A percentile compares a stretch with the other conserved stretches of the same genome.
phyloP scores from a whole-genome alignment of 2,797 vertebrate species.

The Adelosebastes latens region DNA sequence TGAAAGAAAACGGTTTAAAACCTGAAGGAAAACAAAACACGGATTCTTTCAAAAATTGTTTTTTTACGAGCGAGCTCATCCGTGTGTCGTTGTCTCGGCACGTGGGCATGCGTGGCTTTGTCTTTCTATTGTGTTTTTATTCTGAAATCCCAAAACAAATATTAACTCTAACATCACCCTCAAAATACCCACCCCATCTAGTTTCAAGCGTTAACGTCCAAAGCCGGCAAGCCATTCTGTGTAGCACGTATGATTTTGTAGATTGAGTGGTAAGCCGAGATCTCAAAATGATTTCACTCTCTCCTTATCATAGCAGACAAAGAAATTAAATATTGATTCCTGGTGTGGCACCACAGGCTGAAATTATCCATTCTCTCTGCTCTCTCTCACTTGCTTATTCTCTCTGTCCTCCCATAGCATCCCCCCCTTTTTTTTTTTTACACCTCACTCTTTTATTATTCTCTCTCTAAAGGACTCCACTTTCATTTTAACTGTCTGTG shows the following conservation, averaged over 20 bases:
- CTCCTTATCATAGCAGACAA: conserved; percentile 80
- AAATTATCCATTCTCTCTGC: conserved; percentile 70
- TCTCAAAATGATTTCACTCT: conserved; percentile 76
- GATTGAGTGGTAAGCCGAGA: conserved; percentile 59
- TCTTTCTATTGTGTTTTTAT: conserved; percentile 1
- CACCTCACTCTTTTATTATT: conserved; percentile 43
- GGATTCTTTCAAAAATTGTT: not conserved
- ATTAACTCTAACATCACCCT: not conserved
- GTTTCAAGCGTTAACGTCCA: conserved; percentile 7
- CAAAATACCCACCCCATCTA: conserved; percentile 2
- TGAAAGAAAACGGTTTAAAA: not conserved
- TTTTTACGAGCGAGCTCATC: not conserved
- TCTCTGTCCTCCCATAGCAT: conserved; percentile 17
- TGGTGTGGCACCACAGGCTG: conserved; percentile 56
- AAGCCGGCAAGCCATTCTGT: conserved; percentile 19
- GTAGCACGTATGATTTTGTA: conserved; percentile 34
- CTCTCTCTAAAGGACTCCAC: conserved; percentile 50
- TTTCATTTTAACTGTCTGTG: conserved; percentile 27
- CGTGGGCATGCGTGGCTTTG: not conserved
- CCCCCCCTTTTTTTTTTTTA: not conserved
- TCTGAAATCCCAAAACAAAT: not conserved
- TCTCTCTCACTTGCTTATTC: conserved; percentile 49
- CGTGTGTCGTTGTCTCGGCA: not conserved
- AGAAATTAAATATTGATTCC: conserved; percentile 86
- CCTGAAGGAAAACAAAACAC: not conserved